These are phyloP conservation scores for Drosophila pseudoananassae DNA, from an alignment of 1,140 invertebrate genomes.

Conservation along the genomic window DNA sequence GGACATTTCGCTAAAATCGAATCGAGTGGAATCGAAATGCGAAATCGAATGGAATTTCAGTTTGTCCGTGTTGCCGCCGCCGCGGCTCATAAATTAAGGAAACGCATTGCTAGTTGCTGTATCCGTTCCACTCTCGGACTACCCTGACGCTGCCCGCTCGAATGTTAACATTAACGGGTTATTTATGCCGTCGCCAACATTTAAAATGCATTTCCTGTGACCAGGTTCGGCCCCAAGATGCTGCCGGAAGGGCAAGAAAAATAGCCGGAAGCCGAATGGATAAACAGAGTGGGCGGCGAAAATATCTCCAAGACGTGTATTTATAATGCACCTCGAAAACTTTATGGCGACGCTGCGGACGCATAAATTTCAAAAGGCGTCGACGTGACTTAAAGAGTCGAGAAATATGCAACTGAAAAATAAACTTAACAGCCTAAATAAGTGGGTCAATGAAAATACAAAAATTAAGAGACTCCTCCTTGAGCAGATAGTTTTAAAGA, in stretches of 20 bases:
- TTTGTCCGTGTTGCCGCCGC: slow-evolving; percentile 46
- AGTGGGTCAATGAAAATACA: slow-evolving; percentile 5
- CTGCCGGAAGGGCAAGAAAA: slow-evolving; percentile 23
- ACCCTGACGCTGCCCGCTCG: slow-evolving; percentile 2
- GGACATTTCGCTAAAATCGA: slow-evolving; percentile 61
- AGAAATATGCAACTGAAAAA: background rate
- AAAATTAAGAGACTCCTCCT: background rate
- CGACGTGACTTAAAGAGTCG: slow-evolving; percentile 20
- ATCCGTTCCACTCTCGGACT: background rate
- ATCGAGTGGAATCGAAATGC: slow-evolving; percentile 59
- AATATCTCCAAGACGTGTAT: slow-evolving; percentile 67
- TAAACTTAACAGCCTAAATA: background rate
- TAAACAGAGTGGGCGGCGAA: slow-evolving; percentile 15
- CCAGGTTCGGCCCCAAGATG: slow-evolving; percentile 40
- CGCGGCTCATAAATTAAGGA: slow-evolving; percentile 73
- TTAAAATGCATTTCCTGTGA: slow-evolving; percentile 75
- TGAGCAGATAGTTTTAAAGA: too few species aligned
- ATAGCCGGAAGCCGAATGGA: slow-evolving; percentile 28
- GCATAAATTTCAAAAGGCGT: slow-evolving; percentile 61
- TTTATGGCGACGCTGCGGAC: slow-evolving; percentile 55
- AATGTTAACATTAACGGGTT: slow-evolving; percentile 74
- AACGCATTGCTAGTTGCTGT: slow-evolving; percentile 47
- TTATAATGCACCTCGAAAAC: slow-evolving; percentile 60
- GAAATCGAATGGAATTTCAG: slow-evolving; percentile 55
- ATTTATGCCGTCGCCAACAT: slow-evolving; percentile 73